Percentiles rank a stretch among this genome's conserved stretches.
These are phyloP conservation scores for Papilio gigon DNA, from an alignment of 2,888 invertebrate species.

Conservation along the genomic window DNA sequence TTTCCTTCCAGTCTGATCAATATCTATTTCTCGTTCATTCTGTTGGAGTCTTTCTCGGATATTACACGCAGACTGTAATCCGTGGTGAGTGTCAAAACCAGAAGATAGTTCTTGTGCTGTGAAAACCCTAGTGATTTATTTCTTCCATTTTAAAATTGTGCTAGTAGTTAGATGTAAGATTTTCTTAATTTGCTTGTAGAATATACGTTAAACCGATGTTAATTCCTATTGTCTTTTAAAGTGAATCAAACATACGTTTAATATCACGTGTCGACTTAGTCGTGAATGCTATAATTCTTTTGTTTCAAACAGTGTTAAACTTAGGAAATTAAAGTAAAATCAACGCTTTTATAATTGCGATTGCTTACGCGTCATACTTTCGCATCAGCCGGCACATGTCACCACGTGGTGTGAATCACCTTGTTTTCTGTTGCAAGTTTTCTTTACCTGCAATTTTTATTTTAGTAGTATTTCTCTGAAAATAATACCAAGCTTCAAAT, in stretches of 20 bases:
- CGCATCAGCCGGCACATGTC: conserved; percentile 68
- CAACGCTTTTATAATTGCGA: conserved; percentile 54
- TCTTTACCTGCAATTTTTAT: conserved; percentile 22
- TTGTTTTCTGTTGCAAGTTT: conserved; percentile 53
- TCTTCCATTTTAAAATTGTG: conserved; percentile 50
- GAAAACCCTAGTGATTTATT: conserved; percentile 62
- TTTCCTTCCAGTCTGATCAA: conserved; percentile 73
- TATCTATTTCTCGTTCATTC: conserved; percentile 85
- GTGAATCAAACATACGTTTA: conserved; percentile 25
- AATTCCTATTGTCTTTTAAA: conserved; percentile 15
- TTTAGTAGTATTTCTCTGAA: conserved; percentile 23
- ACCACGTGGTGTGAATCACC: conserved; percentile 75
- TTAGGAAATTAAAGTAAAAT: conserved; percentile 45
- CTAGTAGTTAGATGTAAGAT: conserved; percentile 47
- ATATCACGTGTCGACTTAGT: conserved; percentile 23
- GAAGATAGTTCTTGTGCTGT: conserved; percentile 74
- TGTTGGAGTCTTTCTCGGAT: conserved; percentile 86
- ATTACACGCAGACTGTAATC: conserved; percentile 81
- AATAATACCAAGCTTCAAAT: background rate
- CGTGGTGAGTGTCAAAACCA: conserved; percentile 81
- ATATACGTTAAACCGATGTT: background rate
- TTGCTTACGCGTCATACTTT: conserved; percentile 80
- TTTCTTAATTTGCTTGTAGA: conserved; percentile 27
- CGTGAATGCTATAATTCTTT: conserved; percentile 28
- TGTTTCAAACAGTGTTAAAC: conserved; percentile 43